Evolutionary conservation across 2,797 vertebrate species (phyloP).

Genomic region (Lacerta viridis): DNA sequence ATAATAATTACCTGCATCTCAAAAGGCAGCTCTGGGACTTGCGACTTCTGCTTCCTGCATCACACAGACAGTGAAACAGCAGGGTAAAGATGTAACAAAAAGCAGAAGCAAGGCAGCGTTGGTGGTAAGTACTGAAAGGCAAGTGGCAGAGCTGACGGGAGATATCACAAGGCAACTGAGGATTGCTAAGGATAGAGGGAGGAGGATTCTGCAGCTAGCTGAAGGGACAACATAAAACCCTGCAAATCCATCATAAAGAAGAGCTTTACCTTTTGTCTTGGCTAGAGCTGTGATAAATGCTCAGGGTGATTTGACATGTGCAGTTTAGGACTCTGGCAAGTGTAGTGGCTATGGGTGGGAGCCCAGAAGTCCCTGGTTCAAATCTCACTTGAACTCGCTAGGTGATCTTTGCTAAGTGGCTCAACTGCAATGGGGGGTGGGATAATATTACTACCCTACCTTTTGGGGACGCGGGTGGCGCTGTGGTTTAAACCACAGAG

Average conservation of each 20-base stretch:
- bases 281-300: not conserved
- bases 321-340: not conserved
- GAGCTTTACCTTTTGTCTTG: not conserved
- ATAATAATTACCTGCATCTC: slow-evolving; percentile 72
- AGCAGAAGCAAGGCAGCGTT: slow-evolving; percentile 17
- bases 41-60: slow-evolving; percentile 68
- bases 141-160: slow-evolving; percentile 52
- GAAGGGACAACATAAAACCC: not conserved
- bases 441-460: not conserved
- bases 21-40: slow-evolving; percentile 66
- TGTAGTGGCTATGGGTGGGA: not conserved
- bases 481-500: too few species aligned
- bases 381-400: not conserved
- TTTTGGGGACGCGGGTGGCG: too few species aligned
- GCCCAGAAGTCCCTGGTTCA: not conserved
- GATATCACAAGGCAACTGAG: not conserved
- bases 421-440: not conserved
- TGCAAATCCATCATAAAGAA: not conserved
- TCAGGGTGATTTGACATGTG: not conserved
- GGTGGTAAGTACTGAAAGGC: slow-evolving; percentile 34
- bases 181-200: not conserved
- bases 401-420: not conserved
- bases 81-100: slow-evolving; percentile 60
- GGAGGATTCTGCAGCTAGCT: not conserved
- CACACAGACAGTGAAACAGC: slow-evolving; percentile 45